Evolutionary conservation across 2,113 vertebrate genomes (phyloP).

Genomic region (Rattus rattus): DNA sequence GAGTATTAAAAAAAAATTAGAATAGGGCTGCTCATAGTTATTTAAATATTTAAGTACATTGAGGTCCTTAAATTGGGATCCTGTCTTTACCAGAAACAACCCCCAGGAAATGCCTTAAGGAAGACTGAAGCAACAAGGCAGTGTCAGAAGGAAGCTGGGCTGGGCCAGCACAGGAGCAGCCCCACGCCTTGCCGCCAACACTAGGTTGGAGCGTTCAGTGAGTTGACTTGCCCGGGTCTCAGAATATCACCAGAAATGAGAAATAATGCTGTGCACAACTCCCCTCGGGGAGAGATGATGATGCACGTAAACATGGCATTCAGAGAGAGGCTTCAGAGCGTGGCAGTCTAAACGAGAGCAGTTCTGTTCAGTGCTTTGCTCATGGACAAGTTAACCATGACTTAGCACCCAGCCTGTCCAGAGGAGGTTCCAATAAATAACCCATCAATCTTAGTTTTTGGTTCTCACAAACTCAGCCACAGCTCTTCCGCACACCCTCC

Average conservation of each 20-base stretch:
- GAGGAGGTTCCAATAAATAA: background rate
- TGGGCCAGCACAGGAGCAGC: background rate
- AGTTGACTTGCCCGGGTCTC: conserved; percentile 19
- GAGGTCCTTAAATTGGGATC: conserved; percentile 13
- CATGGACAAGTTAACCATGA: background rate
- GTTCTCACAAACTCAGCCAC: background rate
- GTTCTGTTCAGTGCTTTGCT: background rate
- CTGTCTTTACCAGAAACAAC: background rate
- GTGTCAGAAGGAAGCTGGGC: background rate
- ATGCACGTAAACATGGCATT: background rate
- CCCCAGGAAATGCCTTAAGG: background rate
- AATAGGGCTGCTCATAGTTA: background rate
- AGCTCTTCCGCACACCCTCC: background rate
- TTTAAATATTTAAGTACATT: conserved; percentile 42
- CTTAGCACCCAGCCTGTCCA: background rate
- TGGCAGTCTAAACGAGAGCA: background rate
- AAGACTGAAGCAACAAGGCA: background rate
- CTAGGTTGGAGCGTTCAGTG: background rate
- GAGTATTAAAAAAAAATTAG: background rate
- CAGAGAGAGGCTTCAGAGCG: background rate
- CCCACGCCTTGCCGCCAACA: background rate
- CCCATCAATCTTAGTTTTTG: background rate
- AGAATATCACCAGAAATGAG: conserved; percentile 12
- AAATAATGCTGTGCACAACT: background rate
- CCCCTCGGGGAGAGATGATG: background rate